A percentile compares a stretch with the other conserved stretches of the same genome.
These are phyloP conservation scores for Stictonetta naevosa DNA, from an alignment of 2,113 vertebrate genomes.

Conservation along the genomic window DNA sequence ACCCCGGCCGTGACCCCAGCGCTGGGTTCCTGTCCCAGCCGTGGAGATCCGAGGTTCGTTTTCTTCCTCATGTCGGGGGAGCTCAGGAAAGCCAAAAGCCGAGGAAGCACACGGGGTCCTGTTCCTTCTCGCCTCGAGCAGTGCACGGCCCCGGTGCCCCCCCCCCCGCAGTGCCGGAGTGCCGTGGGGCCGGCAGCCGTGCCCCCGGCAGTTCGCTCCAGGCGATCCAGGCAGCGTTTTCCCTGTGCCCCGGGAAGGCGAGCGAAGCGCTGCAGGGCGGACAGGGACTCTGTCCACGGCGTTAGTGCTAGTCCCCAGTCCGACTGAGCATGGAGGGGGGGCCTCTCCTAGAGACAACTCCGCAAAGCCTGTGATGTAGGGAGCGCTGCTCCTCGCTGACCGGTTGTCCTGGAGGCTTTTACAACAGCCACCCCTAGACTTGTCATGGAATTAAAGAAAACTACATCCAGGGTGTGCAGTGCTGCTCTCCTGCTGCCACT, in stretches of 20 bases:
- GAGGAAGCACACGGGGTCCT: accelerated
- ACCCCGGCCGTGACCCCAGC: background rate
- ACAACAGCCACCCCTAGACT: background rate
- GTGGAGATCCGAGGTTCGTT: accelerated
- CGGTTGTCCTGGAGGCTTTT: background rate
- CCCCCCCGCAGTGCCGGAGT: too few relatives aligned
- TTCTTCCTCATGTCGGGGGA: accelerated
- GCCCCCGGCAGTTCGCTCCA: conserved; percentile 25
- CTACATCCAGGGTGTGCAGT: conserved; percentile 59
- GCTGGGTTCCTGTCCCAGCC: accelerated
- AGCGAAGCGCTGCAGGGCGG: conserved; percentile 35
- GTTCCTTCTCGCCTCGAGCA: background rate
- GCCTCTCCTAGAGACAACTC: background rate
- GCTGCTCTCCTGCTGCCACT: conserved; percentile 76
- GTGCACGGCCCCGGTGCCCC: background rate
- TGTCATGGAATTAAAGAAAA: conserved; percentile 77
- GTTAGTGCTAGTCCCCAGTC: conserved; percentile 32
- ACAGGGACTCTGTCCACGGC: conserved; percentile 56
- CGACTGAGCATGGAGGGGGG: background rate
- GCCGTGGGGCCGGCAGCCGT: too few relatives aligned
- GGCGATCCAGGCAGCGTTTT: conserved; percentile 74
- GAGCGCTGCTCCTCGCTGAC: background rate
- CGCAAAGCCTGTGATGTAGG: conserved; percentile 1
- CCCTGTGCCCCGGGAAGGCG: background rate
- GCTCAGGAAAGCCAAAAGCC: background rate